Conservation (phyloP, 2,888 invertebrate species). For the Ennomos erosarius region DNA sequence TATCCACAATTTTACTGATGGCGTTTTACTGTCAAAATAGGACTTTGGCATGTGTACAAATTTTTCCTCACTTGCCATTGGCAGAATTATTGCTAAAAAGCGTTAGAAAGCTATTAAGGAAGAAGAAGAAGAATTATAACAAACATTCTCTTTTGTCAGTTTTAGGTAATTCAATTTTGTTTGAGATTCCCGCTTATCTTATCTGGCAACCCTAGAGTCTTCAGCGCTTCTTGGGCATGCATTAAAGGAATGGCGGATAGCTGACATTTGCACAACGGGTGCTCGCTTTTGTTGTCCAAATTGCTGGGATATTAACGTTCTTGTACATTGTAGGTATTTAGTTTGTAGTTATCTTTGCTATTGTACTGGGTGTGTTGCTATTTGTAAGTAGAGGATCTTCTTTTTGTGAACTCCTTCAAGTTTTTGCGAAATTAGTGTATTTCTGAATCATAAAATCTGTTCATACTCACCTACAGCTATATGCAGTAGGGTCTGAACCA, state of each 20-base stretch:
- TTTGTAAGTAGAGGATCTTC: slow-evolving; percentile 7
- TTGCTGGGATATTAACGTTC: slow-evolving; percentile 40
- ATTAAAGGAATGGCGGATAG: slow-evolving; percentile 59
- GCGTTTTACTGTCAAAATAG: no score
- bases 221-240: slow-evolving; percentile 51
- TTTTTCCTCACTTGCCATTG: no score
- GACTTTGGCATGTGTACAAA: no score
- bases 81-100: no score
- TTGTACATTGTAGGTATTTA: slow-evolving; percentile 28
- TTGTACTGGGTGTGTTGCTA: slow-evolving; percentile 4
- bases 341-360: slow-evolving; percentile 21
- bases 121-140: no score
- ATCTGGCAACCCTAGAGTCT: slow-evolving; percentile 28
- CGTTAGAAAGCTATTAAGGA: no score
- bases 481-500: no score
- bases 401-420: not conserved
- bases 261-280: slow-evolving; percentile 39
- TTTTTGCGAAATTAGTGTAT: no score
- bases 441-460: not conserved
- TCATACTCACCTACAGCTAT: not conserved
- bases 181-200: not conserved
- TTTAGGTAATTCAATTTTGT: no score
- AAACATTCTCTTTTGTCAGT: no score
- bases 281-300: slow-evolving; percentile 40
- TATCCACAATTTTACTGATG: no score